Evolutionary conservation across 2,888 invertebrate genomes (phyloP).

Genomic region (Ommatoiulus sabulosus): DNA sequence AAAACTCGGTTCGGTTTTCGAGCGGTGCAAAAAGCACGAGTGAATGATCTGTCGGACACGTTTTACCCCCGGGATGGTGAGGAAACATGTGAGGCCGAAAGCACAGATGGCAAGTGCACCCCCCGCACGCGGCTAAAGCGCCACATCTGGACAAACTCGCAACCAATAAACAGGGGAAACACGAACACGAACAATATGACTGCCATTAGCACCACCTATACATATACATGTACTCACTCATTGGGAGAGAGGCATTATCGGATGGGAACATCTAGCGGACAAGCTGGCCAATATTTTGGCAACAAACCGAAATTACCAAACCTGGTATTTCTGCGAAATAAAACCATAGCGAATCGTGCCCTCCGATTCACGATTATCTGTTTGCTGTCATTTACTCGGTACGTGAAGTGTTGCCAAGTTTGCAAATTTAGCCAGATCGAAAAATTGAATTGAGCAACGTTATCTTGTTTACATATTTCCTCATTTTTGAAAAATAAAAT

Average conservation of each 20-base stretch:
- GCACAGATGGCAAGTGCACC: constrained; percentile 30
- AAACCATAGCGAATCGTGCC: no score
- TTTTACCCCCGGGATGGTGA: constrained; percentile 7
- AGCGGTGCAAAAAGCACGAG: not conserved
- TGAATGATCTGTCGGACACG: constrained; percentile 38
- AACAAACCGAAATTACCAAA: not conserved
- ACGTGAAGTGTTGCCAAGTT: no score
- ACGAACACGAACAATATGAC: not conserved
- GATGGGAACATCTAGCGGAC: not conserved
- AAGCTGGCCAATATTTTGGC: constrained; percentile 13
- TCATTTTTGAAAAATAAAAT: no score
- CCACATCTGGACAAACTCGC: constrained; percentile 20
- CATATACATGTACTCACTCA: no score
- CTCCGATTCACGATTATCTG: no score
- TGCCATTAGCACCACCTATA: constrained; percentile 6
- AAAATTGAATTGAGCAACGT: no score
- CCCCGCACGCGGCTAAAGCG: constrained; percentile 30
- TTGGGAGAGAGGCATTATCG: not conserved
- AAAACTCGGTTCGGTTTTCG: not conserved
- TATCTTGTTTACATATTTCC: no score
- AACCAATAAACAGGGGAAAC: not conserved
- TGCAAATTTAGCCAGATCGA: no score
- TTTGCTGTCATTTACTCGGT: no score
- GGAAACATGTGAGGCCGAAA: constrained; percentile 29
- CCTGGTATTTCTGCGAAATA: not conserved